These are phyloP conservation scores for Fistularia tabacaria DNA, from an alignment of 2,797 vertebrate species.

Conservation along the genomic window DNA sequence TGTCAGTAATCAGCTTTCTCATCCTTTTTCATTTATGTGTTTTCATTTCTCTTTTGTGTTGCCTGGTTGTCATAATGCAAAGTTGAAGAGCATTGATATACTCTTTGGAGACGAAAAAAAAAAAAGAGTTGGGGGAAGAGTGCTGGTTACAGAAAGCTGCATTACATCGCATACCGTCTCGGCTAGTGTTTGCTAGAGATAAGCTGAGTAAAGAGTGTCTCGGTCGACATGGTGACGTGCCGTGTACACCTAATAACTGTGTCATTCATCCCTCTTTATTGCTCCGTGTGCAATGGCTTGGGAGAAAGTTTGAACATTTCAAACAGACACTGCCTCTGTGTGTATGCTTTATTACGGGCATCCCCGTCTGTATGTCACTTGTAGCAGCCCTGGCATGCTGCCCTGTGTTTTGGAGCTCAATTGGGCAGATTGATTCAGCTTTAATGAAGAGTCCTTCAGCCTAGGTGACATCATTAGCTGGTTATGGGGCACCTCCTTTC, in stretches of 20 bases:
- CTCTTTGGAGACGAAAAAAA: neutral
- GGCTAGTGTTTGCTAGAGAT: conserved; percentile 55
- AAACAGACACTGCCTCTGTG: neutral
- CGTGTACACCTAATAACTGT: conserved; percentile 33
- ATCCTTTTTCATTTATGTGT: too few relatives aligned
- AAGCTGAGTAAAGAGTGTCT: conserved; percentile 48
- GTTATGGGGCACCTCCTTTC: conserved; percentile 38
- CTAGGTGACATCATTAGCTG: conserved; percentile 70
- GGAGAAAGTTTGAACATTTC: too few relatives aligned
- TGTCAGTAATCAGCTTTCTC: too few relatives aligned
- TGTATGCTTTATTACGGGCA: conserved; percentile 5
- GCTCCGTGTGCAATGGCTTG: conserved; percentile 1
- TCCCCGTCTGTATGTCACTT: conserved; percentile 1
- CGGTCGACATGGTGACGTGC: conserved; percentile 39
- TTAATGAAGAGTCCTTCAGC: conserved; percentile 73
- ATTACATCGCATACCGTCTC: conserved; percentile 24
- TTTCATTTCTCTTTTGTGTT: conserved; percentile 7
- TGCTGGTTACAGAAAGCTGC: conserved; percentile 15
- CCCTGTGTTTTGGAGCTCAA: conserved; percentile 25
- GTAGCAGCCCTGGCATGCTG: conserved; percentile 39
- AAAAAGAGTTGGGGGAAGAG: conserved; percentile 15
- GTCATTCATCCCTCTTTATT: conserved; percentile 51
- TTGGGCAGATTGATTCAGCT: conserved; percentile 63
- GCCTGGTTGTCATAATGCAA: conserved; percentile 2
- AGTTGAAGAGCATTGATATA: conserved; percentile 14